Percentiles rank a stretch among this genome's conserved stretches.
Evolutionary conservation across 2,113 vertebrate species (phyloP).

Genomic region (Speoplatyrhinus poulsoni): DNA sequence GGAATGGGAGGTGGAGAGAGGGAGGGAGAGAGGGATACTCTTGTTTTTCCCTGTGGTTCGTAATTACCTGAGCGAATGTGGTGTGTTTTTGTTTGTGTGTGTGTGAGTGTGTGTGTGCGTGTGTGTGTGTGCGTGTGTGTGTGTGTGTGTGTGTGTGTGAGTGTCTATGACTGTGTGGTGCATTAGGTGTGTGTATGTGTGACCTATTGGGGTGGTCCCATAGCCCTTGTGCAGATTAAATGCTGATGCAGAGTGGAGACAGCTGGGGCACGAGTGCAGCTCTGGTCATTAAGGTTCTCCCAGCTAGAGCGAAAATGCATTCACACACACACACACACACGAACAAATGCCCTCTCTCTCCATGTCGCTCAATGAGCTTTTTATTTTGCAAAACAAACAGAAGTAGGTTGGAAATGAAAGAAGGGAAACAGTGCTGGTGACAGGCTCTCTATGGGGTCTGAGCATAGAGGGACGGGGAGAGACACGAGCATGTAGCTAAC

Average conservation of each 20-base stretch:
- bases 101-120: constrained; percentile 3
- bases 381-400: constrained; percentile 69
- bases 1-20: constrained; percentile 6
- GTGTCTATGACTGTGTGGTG: neutral
- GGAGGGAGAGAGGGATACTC: constrained; percentile 41
- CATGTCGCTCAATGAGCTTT: constrained; percentile 54
- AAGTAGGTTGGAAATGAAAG: constrained; percentile 38
- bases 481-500: neutral
- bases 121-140: constrained; percentile 9
- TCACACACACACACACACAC: constrained; percentile 19
- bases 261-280: constrained; percentile 63
- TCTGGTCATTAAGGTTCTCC: constrained; percentile 66
- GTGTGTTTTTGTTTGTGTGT: neutral
- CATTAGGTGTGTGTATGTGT: constrained; percentile 3
- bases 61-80: constrained; percentile 54
- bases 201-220: constrained; percentile 61
- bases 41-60: constrained; percentile 48
- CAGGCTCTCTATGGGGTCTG: constrained; percentile 42
- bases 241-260: constrained; percentile 68
- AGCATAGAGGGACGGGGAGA: constrained; percentile 35
- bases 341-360: constrained; percentile 1
- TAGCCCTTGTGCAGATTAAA: constrained; percentile 59
- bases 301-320: constrained; percentile 49
- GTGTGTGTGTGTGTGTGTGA: constrained; percentile 3
- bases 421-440: constrained; percentile 55